Evolutionary conservation across 2,888 invertebrate genomes (phyloP), one percentile per base, ranked within the genome.

Genomic region (Dolichomitus sp.): DNA sequence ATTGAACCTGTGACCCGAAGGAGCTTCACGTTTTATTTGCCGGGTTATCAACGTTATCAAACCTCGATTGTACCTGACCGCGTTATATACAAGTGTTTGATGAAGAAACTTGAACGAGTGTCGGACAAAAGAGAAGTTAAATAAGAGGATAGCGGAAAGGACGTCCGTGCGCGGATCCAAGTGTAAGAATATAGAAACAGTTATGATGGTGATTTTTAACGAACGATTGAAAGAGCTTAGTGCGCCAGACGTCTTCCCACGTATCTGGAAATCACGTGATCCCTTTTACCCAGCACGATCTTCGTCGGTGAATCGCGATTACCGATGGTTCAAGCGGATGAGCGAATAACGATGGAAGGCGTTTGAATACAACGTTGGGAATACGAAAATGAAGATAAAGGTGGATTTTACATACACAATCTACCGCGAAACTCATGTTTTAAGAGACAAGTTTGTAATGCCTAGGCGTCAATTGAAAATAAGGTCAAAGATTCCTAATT

Each of bases 391-490:
- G 65, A 42, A 27, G 45, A 65, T 30, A 12, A 65, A 66, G 68
- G 40, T 66, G 66, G 66, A 30, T 27, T 70, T 42, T 54, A 19
- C 54, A 14, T 33, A 40, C 17, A 12, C 19, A 40, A 50, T 40
- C 48, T 59, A 63, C 40, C 42, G 57, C 30, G 54, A 40, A 75
- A 27, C 42, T 65, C 65, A 23, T 9, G 23, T 42, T 57, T 40
- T 30, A 57, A 72, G 33, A 61, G 57, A 54, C 76, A 37, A 69
- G 73, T 76, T 81, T 84, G 80, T 77, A 69, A 82, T 82, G 76
- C 84, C 79, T 84, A 80, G 82, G 76, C 65, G 84, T 82, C 84
- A 84, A 84, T 84, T 84, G 76, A 69, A 63, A 84, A 76, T 69
- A 80, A 84, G 81, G 80, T 81, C 76, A 80, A 84, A 79, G 77